Conservation (phyloP, 2,888 invertebrate species). For the Clanis bilineata region DNA sequence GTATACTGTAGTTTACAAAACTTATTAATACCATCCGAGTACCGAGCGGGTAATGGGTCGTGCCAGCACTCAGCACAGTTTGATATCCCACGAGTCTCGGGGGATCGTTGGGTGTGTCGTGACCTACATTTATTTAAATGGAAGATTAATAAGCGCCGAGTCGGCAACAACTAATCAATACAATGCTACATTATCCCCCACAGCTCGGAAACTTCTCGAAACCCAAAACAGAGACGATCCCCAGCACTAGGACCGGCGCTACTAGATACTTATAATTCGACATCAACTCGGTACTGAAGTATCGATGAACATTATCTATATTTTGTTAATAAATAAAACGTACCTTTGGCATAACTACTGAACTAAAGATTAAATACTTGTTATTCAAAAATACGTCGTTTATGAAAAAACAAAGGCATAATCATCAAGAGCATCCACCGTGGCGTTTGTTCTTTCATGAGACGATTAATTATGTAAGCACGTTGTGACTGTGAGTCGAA, state of each 20-base stretch:
- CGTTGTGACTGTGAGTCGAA: neutral
- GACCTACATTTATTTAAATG: conserved; percentile 31
- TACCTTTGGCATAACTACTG: conserved; percentile 27
- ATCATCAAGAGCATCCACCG: conserved; percentile 16
- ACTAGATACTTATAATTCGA: conserved; percentile 19
- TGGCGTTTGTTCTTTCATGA: conserved; percentile 29
- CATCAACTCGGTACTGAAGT: neutral
- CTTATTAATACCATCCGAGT: conserved; percentile 28
- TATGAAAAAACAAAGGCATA: conserved; percentile 28
- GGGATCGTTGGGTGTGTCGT: conserved; percentile 25
- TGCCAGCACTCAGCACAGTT: too few relatives aligned
- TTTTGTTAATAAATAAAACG: neutral
- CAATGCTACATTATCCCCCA: neutral
- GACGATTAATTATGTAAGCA: neutral
- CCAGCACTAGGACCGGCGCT: conserved; percentile 1
- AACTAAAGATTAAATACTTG: conserved; percentile 34
- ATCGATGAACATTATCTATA: conserved; percentile 9
- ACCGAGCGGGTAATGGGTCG: conserved; percentile 30
- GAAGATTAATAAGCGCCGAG: conserved; percentile 32
- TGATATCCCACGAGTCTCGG: conserved; percentile 37
- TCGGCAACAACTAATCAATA: conserved; percentile 20
- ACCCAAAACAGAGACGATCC: neutral
- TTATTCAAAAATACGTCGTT: conserved; percentile 22
- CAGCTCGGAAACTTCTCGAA: neutral
- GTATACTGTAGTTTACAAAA: conserved; percentile 32